Base-by-base conservation (phyloP, 2,797 vertebrate species). In the Channa striata region DNA sequence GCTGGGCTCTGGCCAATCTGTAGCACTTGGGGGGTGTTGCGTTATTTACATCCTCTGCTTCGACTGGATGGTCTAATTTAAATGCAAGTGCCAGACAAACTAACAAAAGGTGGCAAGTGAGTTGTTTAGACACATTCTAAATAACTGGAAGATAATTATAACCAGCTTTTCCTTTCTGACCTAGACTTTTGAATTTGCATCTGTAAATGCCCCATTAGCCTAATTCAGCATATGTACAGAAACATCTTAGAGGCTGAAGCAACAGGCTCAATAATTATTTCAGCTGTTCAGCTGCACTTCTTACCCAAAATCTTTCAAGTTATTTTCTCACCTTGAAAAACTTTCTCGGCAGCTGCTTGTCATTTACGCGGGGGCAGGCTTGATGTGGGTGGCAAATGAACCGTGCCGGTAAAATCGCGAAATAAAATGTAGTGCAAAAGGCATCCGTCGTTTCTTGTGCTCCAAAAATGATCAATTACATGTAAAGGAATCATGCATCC, bases 321-420 rank as follows among this genome's bases (percentile, higher is more conserved):
- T 46, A 51, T 57, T 60, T 39, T 52, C 56, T 67, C 62, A 71
- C 61, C 57, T 58, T 59, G 14, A 43, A 4, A 56, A 34, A 12
- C 5, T 52, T 64, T 63, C 40, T 34, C 39, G 48, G 59, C 46
- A 51, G 72, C 68, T 72, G 49, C 20, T 46, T 20, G 12, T 37
- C 61, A 60, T 58, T 75, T 12, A 59, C 4, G 3, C 25, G 3
- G 2, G 1, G 8, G n/a, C 50, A 10, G 11, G 30, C 46, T 60
- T 13, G 25, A 47, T 16, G 50, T 37, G 20, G 56, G 52, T 8
- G 14, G 0, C 25, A 25, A 0, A 59, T 23, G n/a, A 3, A 30
- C 25, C 10, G 5, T 10, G 50, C 12, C 1, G 11, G 34, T 51
- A 58, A 63, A 65, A 30, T 66, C 40, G 50, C 57, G 39, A 74